A percentile compares a stretch with the other conserved stretches of the same genome.
phyloP scores from a whole-genome alignment of 2,113 vertebrate genomes.

The Elephantulus edwardii region DNA sequence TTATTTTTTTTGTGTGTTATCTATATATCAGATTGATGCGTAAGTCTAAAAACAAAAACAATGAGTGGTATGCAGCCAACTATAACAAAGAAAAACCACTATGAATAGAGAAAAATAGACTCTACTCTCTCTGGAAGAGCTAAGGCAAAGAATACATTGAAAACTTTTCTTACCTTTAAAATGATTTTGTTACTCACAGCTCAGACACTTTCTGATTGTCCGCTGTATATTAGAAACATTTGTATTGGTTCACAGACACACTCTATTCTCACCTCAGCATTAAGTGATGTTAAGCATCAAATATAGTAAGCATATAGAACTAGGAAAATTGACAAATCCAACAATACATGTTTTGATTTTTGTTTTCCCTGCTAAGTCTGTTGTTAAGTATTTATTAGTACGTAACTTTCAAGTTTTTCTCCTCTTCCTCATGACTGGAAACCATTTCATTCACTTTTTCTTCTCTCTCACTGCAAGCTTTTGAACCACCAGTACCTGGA shows the following conservation, averaged over 20 bases:
- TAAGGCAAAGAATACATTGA: neutral
- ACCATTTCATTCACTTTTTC: neutral
- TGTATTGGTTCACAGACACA: neutral
- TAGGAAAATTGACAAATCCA: neutral
- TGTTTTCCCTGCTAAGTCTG: neutral
- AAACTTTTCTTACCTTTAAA: neutral
- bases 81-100: neutral
- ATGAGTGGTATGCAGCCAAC: neutral
- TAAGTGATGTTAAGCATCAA: neutral
- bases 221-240: neutral
- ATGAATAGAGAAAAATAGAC: neutral
- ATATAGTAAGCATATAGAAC: neutral
- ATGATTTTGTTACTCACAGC: neutral
- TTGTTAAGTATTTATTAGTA: neutral
- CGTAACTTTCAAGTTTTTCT: neutral
- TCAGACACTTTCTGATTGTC: neutral
- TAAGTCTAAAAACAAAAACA: neutral
- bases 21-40: neutral
- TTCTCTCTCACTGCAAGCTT: neutral
- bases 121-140: neutral
- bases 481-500: neutral
- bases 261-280: neutral
- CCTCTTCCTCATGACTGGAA: neutral
- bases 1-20: neutral
- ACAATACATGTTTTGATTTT: neutral